Evolutionary conservation across 2,797 vertebrate species (phyloP).

Genomic region (Spheniscus humboldti): DNA sequence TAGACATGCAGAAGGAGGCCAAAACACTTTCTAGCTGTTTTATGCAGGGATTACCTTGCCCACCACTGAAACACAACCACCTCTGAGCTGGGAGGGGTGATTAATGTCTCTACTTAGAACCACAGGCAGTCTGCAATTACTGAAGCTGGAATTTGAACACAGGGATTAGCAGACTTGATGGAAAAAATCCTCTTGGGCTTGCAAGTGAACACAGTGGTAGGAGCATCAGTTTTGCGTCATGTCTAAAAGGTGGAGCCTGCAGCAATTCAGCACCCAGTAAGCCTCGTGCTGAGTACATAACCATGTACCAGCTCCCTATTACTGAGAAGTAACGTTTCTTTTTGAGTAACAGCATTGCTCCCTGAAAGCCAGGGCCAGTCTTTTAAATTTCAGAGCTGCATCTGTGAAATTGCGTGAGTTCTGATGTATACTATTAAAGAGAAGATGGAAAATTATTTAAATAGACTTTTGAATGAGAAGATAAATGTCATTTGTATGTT

Average conservation of each 20-base stretch:
- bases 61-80: background rate
- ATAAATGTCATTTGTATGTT: background rate
- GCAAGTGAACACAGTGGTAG: background rate
- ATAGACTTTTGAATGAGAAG: background rate
- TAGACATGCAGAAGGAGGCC: background rate
- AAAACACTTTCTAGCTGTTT: background rate
- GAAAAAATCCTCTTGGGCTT: background rate
- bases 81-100: background rate
- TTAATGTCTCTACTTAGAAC: background rate
- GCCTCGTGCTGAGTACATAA: background rate
- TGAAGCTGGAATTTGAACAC: background rate
- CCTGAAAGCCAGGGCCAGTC: background rate
- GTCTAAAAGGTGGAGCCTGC: background rate
- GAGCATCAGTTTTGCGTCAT: background rate
- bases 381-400: background rate
- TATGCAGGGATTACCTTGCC: background rate
- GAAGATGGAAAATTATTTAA: background rate
- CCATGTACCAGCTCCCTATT: rapidly evolving
- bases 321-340: background rate
- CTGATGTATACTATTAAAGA: background rate
- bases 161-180: background rate
- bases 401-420: background rate
- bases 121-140: background rate
- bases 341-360: background rate
- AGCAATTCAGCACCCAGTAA: background rate